phyloP scores from a whole-genome alignment of 2,888 invertebrate species.

The Trisateles emortualis region DNA sequence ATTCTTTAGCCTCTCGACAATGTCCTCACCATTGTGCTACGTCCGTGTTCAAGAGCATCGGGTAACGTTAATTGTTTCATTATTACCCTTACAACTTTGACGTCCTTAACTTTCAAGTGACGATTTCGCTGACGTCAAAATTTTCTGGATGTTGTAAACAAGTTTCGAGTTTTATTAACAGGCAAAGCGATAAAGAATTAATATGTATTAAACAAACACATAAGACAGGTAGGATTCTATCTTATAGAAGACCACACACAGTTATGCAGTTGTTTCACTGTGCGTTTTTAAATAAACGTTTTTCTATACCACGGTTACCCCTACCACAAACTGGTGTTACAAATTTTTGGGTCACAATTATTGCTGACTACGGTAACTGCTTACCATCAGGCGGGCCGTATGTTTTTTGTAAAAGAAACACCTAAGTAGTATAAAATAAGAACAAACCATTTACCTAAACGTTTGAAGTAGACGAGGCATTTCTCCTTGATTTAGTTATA shows the following conservation, averaged over 20 bases:
- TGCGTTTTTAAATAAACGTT: too few species aligned
- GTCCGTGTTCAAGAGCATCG: conserved; percentile 63
- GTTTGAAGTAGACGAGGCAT: conserved; percentile 28
- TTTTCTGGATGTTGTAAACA: conserved; percentile 30
- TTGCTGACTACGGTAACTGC: too few species aligned
- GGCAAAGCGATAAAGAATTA: not conserved
- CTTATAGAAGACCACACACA: too few species aligned
- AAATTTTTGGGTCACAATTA: too few species aligned
- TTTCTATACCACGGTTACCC: too few species aligned
- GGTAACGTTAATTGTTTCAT: conserved; percentile 65
- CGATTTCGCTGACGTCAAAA: conserved; percentile 54
- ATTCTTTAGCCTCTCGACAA: conserved; percentile 59
- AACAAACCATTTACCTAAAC: not conserved
- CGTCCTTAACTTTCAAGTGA: conserved; percentile 45
- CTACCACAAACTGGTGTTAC: too few species aligned
- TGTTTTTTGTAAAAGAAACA: too few species aligned
- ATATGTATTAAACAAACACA: too few species aligned
- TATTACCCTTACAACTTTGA: conserved; percentile 60
- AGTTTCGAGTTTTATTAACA: conserved; percentile 12
- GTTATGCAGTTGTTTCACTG: too few species aligned
- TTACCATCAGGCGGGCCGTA: too few species aligned
- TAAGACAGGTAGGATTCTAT: too few species aligned
- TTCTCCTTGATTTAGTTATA: conserved; percentile 51
- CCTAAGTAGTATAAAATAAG: too few species aligned
- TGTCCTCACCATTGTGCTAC: conserved; percentile 65